Conservation (phyloP, 1,140 invertebrate genomes). For the Drosophila sp. region DNA sequence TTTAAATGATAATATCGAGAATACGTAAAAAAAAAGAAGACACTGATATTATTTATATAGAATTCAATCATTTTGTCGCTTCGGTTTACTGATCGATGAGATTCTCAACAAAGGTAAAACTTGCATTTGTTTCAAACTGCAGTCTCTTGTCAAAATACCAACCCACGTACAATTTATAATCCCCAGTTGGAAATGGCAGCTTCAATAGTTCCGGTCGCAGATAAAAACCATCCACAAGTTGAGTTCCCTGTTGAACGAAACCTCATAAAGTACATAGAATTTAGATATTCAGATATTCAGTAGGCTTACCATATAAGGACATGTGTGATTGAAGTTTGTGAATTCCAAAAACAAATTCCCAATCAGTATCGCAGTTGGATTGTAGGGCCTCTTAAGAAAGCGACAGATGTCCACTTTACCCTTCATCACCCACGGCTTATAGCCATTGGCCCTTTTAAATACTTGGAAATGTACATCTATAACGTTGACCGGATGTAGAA, state of each 20-base stretch:
- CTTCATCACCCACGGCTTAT: background rate
- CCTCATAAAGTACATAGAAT: too few species aligned
- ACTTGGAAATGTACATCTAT: background rate
- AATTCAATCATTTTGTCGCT: too few species aligned
- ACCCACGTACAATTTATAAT: background rate
- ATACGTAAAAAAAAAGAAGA: too few species aligned
- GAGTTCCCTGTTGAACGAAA: background rate
- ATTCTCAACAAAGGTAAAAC: background rate
- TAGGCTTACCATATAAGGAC: background rate
- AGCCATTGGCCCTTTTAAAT: conserved; percentile 6
- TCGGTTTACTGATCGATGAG: background rate
- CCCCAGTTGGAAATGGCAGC: background rate
- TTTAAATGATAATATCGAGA: too few species aligned
- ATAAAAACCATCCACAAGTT: background rate
- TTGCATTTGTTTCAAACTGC: background rate
- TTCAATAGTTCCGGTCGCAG: background rate
- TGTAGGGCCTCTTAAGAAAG: background rate
- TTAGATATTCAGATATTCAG: too few species aligned
- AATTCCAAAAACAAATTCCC: conserved; percentile 1
- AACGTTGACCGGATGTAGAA: background rate
- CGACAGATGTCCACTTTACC: background rate
- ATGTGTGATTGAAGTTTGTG: conserved; percentile 1
- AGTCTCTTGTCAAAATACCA: background rate
- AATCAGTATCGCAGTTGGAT: background rate
- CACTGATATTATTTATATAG: too few species aligned